Percentiles rank a stretch among this genome's conserved stretches.
Evolutionary conservation across 2,888 invertebrate genomes (phyloP).

Genomic region (Brenthis ino): DNA sequence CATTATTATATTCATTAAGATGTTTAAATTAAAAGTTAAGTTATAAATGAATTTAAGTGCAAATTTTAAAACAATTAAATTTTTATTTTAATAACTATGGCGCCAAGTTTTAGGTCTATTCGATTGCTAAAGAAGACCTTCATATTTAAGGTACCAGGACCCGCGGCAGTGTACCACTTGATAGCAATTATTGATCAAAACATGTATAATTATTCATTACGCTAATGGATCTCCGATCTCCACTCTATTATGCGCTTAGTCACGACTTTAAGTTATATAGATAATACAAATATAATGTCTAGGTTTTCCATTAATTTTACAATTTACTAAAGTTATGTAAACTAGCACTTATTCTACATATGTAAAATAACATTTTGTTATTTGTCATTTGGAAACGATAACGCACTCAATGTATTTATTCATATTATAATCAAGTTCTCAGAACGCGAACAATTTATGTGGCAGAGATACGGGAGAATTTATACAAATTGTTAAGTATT

Average conservation of each 20-base stretch:
- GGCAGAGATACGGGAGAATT: conserved; percentile 1
- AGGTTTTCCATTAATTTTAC: conserved; percentile 12
- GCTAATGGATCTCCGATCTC: conserved; percentile 67
- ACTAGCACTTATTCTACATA: conserved; percentile 21
- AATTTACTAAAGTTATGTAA: conserved; percentile 22
- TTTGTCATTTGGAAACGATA: conserved; percentile 21
- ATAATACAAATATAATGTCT: conserved; percentile 3
- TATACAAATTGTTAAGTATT: conserved; percentile 14
- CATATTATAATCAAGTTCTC: conserved; percentile 5
- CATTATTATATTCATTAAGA: conserved; percentile 3
- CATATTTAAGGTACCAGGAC: conserved; percentile 50
- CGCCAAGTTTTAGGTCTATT: conserved; percentile 42
- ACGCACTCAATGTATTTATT: conserved; percentile 8
- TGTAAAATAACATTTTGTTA: conserved; percentile 22
- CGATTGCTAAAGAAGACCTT: conserved; percentile 67
- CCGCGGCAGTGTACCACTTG: conserved; percentile 48
- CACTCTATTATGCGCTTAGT: conserved; percentile 58
- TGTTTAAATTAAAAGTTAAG: conserved; percentile 6
- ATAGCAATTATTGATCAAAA: conserved; percentile 54
- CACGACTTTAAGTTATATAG: conserved; percentile 55
- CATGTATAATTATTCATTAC: conserved; percentile 70
- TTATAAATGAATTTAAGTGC: conserved; percentile 16
- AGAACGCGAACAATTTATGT: conserved; percentile 20
- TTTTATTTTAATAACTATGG: conserved; percentile 35
- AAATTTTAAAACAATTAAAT: conserved; percentile 31